Percentiles rank a stretch among this genome's conserved stretches.
These are phyloP conservation scores for Orestias chungarensis DNA, from an alignment of 2,797 vertebrate species.

Conservation along the genomic window DNA sequence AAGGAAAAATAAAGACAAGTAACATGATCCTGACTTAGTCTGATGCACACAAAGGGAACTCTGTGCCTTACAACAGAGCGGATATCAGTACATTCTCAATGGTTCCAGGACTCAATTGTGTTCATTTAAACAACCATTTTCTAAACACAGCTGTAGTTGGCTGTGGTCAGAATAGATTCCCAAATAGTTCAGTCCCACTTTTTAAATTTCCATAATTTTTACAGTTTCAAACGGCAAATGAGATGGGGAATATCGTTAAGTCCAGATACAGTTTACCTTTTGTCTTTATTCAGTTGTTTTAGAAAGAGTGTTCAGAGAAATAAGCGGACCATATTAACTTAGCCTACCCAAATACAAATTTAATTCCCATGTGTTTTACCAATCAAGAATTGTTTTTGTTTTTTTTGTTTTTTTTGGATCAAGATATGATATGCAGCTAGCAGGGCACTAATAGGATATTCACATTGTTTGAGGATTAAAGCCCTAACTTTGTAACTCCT, in stretches of 20 bases:
- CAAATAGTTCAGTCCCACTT: conserved; percentile 4
- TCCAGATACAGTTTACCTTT: conserved; percentile 19
- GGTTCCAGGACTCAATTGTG: conserved; percentile 48
- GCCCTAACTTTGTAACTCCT: conserved; percentile 24
- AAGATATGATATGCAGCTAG: conserved; percentile 43
- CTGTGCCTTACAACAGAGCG: conserved; percentile 59
- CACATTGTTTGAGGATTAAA: conserved; percentile 36
- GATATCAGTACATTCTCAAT: conserved; percentile 56
- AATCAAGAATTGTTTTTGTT: not conserved
- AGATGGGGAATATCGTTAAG: conserved; percentile 37
- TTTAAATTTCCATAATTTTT: conserved; percentile 21
- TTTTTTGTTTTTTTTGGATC: conserved; percentile 17
- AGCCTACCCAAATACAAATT: conserved; percentile 10
- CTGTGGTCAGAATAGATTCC: conserved; percentile 8
- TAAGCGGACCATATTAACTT: conserved; percentile 9
- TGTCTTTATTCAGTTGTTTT: conserved; percentile 9
- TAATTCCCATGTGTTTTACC: not conserved
- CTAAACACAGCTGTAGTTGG: conserved; percentile 30
- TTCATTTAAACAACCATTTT: conserved; percentile 59
- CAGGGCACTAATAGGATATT: conserved; percentile 35
- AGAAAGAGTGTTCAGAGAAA: conserved; percentile 13
- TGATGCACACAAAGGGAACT: conserved; percentile 65
- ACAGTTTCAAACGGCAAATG: conserved; percentile 37
- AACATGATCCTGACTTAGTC: conserved; percentile 57
- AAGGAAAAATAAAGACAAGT: conserved; percentile 58